Evolutionary conservation across 2,888 invertebrate species (phyloP).

Genomic region (Mylabris sibirica): DNA sequence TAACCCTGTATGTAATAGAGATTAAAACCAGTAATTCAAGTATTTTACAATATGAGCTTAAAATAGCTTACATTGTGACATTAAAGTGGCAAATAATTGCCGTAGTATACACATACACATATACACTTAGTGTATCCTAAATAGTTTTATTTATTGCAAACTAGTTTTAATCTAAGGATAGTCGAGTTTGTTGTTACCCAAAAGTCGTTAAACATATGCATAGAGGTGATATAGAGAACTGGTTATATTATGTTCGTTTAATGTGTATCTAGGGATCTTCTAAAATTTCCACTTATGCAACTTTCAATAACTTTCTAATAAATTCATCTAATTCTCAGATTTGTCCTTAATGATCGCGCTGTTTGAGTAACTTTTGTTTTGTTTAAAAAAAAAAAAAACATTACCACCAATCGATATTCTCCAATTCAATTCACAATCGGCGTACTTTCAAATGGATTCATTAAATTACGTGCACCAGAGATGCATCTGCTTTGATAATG

Average conservation of each 20-base stretch:
- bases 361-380: no score
- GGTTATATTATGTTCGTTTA: not conserved
- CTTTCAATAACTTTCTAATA: not conserved
- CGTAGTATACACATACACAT: not conserved
- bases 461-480: not conserved
- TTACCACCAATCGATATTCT: not conserved
- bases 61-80: conserved; percentile 5
- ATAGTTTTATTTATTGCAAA: conserved; percentile 4
- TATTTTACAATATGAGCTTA: conserved; percentile 5
- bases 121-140: not conserved
- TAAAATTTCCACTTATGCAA: not conserved
- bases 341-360: no score
- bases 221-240: not conserved
- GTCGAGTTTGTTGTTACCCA: not conserved
- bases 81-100: conserved; percentile 7
- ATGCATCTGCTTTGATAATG: not conserved
- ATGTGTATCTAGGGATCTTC: not conserved
- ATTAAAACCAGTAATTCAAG: conserved; percentile 1
- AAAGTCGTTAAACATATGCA: not conserved
- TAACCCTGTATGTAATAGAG: no score
- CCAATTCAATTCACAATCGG: not conserved
- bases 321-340: not conserved
- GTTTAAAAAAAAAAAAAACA: no score
- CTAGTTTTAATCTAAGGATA: conserved; percentile 1
- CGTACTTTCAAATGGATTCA: not conserved